Base-by-base conservation (phyloP, 2,888 invertebrate genomes). In the Rhabditophanes sp. region DNA sequence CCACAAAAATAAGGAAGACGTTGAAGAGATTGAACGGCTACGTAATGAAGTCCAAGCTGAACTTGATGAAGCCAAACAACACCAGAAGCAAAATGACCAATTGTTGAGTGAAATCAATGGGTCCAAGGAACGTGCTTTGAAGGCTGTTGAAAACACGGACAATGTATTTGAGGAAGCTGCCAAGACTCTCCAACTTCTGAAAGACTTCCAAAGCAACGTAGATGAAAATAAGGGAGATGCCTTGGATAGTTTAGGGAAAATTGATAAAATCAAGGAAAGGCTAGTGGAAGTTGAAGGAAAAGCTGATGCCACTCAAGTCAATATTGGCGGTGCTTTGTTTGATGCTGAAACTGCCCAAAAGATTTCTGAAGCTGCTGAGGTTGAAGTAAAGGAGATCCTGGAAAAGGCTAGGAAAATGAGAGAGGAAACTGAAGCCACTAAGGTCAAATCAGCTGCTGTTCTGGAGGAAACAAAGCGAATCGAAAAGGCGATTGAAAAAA, bases 191-290 rank as follows among this genome's bases (percentile, higher is more conserved):
- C 73, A 77, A 45, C 79, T 78, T 16, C 69, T 82, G 14, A 72
- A 25, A 36, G 46, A 58, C 64, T 93, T 90, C 71, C 83, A 87
- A 65, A 76, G 79, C 37, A 78, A 82, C 68, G 84, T 88, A 1
- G 77, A 81, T 47, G 77, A 78, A 44, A 85, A 82, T 39, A 79
- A 81, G 38, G 74, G 76, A 29, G 76, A 77, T 45, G 87, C 90
- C 0, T 73, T 77, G 25, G 74, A 78, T 41, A 82, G 87, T 0
- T 68, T 84, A 9, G 67, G 74, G 41, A 75, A 76, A 30, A 77
- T 87, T 12, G 75, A 77, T 0, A 74, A 75, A 40, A 85, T 90
- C 35, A 75, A 79, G 56, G 66, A 71, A 35, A 69, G 76, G 41
- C 78, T 85, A 22, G 59, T 69, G 15, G 46, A 44, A 17, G 48